phyloP scores from a whole-genome alignment of 2,113 vertebrate genomes.

The Arizona elegans region DNA sequence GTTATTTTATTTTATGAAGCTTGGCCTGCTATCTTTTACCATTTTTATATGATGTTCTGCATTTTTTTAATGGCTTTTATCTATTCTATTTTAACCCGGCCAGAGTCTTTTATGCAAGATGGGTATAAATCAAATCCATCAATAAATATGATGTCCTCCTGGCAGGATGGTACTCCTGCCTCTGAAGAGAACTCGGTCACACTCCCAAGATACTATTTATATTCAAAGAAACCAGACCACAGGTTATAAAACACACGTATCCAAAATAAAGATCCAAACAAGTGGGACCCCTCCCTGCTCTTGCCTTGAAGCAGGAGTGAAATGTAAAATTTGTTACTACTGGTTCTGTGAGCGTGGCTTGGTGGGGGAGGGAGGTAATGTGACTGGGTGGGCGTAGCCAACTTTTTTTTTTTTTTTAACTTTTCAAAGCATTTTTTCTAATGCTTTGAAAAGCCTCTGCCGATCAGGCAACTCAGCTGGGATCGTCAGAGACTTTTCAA shows the following conservation, averaged over 20 bases:
- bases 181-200: not conserved
- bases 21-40: not conserved
- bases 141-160: not conserved
- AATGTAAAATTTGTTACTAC: too few relatives aligned
- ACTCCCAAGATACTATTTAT: not conserved
- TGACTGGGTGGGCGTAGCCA: too few relatives aligned
- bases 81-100: not conserved
- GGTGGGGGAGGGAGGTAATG: too few relatives aligned
- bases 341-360: too few relatives aligned
- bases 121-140: not conserved
- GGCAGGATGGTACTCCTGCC: not conserved
- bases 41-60: not conserved
- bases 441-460: too few relatives aligned
- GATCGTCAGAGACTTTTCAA: too few relatives aligned
- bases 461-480: too few relatives aligned
- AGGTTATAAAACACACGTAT: not conserved
- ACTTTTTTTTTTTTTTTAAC: too few relatives aligned
- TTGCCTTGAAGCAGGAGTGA: not conserved
- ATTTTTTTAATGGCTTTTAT: not conserved
- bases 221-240: not conserved
- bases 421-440: too few relatives aligned
- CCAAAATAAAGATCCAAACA: not conserved
- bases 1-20: not conserved
- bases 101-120: not conserved
- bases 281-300: not conserved